These are phyloP conservation scores for Caerostris darwini DNA, from an alignment of 1,140 invertebrate genomes.

Conservation along the genomic window DNA sequence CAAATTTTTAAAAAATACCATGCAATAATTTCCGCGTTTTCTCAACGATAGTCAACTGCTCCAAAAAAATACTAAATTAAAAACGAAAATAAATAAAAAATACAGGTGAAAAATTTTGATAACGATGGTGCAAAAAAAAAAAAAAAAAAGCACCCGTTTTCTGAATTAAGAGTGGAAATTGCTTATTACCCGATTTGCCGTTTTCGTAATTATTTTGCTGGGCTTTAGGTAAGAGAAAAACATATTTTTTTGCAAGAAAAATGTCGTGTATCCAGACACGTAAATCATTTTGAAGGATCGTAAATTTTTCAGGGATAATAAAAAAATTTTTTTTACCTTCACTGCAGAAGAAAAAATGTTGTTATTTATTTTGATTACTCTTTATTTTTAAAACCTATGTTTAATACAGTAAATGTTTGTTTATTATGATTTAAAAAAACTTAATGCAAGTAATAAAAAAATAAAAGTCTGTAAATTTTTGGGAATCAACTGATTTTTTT, in stretches of 20 bases:
- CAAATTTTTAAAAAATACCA: no score
- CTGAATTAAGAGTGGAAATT: constrained; percentile 6
- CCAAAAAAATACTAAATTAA: neutral
- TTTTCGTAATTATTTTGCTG: constrained; percentile 31
- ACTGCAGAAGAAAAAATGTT: neutral
- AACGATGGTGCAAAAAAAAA: neutral
- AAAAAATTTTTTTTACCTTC: neutral
- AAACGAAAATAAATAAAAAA: neutral
- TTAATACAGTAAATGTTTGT: no score
- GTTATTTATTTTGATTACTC: no score
- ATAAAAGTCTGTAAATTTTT: no score
- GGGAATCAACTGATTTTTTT: no score
- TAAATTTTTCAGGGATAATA: neutral
- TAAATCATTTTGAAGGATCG: neutral
- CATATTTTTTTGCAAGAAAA: neutral
- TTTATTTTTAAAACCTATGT: neutral
- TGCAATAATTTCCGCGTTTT: neutral
- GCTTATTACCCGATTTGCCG: constrained; percentile 3
- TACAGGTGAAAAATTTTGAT: neutral
- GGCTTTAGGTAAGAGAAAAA: neutral
- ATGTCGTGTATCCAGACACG: neutral
- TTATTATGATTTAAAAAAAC: no score
- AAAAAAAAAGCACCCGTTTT: neutral
- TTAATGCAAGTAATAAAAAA: no score
- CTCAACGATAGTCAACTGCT: neutral